Percentiles rank a stretch among this genome's conserved stretches.
Evolutionary conservation across 1,140 invertebrate genomes (phyloP).

Genomic region (Melipona quadrifasciata): DNA sequence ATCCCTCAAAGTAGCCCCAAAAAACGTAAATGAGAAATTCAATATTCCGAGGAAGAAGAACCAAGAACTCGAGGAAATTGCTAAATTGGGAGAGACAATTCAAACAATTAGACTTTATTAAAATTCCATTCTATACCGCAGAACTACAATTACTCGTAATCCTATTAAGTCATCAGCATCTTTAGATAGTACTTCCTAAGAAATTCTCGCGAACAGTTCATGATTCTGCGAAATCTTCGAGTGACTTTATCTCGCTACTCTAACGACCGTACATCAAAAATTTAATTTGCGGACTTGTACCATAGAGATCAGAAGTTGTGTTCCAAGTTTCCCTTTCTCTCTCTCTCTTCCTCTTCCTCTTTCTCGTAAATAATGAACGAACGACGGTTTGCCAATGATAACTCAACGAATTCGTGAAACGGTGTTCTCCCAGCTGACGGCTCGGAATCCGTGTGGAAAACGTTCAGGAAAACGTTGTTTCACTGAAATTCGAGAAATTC

Average conservation of each 20-base stretch:
- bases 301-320: neutral
- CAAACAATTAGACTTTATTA: neutral
- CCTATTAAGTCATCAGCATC: neutral
- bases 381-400: neutral
- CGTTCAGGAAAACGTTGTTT: neutral
- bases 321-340: neutral
- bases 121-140: neutral
- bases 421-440: too few species aligned
- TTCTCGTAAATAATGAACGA: constrained; percentile 22
- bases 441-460: too few species aligned
- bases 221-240: neutral
- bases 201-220: neutral
- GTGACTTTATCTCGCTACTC: neutral
- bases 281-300: neutral
- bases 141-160: neutral
- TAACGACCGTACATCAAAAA: neutral
- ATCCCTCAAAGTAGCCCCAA: too few species aligned
- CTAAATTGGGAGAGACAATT: neutral
- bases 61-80: neutral
- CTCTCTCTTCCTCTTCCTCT: neutral
- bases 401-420: neutral
- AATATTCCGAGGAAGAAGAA: neutral
- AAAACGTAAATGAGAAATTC: too few species aligned
- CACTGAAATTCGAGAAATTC: constrained; percentile 31
- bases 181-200: neutral